Conservation (phyloP, 2,888 invertebrate genomes). For the Pecten maximus region DNA sequence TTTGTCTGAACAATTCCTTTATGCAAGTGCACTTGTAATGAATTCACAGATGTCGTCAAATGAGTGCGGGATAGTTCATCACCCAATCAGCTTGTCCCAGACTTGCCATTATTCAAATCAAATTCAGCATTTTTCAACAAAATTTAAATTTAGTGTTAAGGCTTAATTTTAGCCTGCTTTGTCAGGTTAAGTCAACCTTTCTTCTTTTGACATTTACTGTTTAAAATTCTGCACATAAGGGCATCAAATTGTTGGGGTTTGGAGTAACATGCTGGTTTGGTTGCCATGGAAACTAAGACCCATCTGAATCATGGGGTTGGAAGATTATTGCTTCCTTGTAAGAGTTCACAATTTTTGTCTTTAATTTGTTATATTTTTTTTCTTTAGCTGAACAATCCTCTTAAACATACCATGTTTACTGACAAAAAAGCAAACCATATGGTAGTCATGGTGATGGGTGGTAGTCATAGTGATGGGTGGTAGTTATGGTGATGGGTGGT, state of each 20-base stretch:
- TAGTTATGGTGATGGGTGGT: no score
- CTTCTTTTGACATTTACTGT: neutral
- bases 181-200: neutral
- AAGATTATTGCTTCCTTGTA: neutral
- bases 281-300: neutral
- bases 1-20: neutral
- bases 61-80: neutral
- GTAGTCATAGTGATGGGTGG: no score
- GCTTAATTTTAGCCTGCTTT: neutral
- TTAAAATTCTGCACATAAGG: neutral
- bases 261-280: neutral
- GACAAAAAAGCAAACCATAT: no score
- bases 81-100: neutral
- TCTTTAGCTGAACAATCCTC: no score
- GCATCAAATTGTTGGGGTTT: neutral
- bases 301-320: neutral
- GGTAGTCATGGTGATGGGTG: no score
- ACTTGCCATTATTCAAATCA: neutral
- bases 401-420: no score
- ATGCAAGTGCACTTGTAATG: neutral
- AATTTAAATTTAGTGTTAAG: neutral
- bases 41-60: neutral
- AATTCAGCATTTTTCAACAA: conserved; percentile 16
- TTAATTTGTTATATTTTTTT: neutral
- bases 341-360: neutral